A percentile compares a stretch with the other conserved stretches of the same genome.
Conservation (phyloP, 2,888 invertebrate species). For the Actias luna region DNA sequence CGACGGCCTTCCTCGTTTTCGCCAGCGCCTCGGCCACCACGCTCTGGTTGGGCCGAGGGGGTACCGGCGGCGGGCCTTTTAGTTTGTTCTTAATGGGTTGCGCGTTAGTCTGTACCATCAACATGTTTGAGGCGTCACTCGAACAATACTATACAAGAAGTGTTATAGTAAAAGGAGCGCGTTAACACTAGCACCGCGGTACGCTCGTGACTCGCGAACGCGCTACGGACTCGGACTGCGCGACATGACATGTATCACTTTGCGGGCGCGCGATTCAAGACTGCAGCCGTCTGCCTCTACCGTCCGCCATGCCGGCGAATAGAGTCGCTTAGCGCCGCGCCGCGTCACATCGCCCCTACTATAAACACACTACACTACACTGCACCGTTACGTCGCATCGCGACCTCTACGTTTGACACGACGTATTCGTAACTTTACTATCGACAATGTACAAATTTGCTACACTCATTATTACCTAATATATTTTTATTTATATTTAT, state of each 20-base stretch:
- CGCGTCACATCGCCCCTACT: slow-evolving; percentile 15
- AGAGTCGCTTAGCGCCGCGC: slow-evolving; percentile 30
- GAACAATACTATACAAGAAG: slow-evolving; percentile 73
- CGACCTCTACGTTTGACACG: background rate
- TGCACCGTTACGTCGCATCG: background rate
- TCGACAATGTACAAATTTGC: background rate
- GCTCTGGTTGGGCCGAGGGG: slow-evolving; percentile 89
- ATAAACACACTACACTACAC: background rate
- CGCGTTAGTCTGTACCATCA: slow-evolving; percentile 81
- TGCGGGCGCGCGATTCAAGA: slow-evolving; percentile 60
- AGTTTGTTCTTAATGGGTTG: slow-evolving; percentile 79
- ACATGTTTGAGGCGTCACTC: slow-evolving; percentile 74
- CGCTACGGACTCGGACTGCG: slow-evolving; percentile 47
- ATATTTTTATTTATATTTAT: no score
- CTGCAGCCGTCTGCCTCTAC: no score
- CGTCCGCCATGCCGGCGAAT: slow-evolving; percentile 2
- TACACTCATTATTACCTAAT: background rate
- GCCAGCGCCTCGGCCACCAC: slow-evolving; percentile 88
- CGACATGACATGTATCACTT: slow-evolving; percentile 52
- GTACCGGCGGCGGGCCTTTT: slow-evolving; percentile 89
- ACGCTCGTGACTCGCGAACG: slow-evolving; percentile 58
- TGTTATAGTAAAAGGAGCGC: slow-evolving; percentile 77
- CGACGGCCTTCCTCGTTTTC: slow-evolving; percentile 82
- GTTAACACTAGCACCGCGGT: slow-evolving; percentile 58
- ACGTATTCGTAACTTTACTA: background rate